Conservation (phyloP, 2,113 vertebrate genomes). For the Cnemophilus loriae region DNA sequence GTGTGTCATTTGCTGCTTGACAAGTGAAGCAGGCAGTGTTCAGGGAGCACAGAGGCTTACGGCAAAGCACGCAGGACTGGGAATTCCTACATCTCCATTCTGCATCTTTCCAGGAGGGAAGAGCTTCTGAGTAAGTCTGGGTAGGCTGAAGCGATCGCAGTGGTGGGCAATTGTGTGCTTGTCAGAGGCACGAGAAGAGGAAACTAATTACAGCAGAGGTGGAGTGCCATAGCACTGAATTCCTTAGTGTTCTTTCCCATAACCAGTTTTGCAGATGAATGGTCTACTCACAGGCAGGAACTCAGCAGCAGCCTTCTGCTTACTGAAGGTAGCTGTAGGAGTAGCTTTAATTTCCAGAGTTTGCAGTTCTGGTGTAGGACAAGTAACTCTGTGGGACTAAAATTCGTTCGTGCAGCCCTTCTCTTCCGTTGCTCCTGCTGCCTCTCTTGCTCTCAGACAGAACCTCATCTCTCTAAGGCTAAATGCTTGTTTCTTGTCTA, state of each 20-base stretch:
- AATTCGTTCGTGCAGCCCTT: neutral
- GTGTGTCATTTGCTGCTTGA: neutral
- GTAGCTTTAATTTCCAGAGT: neutral
- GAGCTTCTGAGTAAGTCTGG: slow-evolving; percentile 4
- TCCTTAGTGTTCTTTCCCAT: neutral
- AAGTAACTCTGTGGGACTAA: neutral
- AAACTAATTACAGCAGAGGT: neutral
- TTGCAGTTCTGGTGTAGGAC: neutral
- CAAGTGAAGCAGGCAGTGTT: neutral
- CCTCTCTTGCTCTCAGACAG: neutral
- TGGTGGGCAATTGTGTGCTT: neutral
- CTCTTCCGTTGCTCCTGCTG: neutral
- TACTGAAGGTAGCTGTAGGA: neutral
- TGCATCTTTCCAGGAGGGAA: neutral
- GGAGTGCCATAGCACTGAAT: neutral
- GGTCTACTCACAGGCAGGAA: neutral
- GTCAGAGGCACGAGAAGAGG: neutral
- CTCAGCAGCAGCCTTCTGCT: neutral
- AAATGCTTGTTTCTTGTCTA: neutral
- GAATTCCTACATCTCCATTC: neutral
- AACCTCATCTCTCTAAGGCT: neutral
- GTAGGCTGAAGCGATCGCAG: accelerated
- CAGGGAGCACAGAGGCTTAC: neutral
- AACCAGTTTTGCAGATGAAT: neutral
- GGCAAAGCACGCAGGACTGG: accelerated